phyloP scores from a whole-genome alignment of 2,888 invertebrate species.

The Leucophenga montana region DNA sequence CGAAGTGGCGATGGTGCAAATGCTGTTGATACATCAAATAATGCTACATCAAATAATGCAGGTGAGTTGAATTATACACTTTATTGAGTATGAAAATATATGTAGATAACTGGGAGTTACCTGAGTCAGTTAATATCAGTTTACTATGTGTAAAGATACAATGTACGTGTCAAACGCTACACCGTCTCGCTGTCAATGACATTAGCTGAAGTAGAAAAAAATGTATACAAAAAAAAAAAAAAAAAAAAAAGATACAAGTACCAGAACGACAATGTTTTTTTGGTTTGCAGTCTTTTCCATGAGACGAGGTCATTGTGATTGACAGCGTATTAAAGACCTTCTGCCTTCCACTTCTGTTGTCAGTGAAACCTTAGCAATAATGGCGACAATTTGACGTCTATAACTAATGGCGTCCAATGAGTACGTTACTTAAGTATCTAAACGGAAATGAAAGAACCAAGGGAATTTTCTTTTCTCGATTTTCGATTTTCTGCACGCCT shows the following conservation, averaged over 20 bases:
- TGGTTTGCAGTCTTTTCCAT: no score
- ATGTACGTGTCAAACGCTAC: no score
- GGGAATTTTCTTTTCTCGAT: background rate
- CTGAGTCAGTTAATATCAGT: no score
- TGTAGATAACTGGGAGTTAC: no score
- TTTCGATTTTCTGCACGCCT: background rate
- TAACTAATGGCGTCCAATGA: no score
- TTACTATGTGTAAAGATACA: no score
- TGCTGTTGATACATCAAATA: constrained; percentile 6
- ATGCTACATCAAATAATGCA: constrained; percentile 44
- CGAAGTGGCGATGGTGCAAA: constrained; percentile 38
- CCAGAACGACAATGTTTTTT: no score
- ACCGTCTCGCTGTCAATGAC: background rate
- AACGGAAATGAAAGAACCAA: background rate
- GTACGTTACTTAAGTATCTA: background rate
- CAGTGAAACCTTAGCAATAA: background rate
- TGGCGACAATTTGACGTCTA: background rate
- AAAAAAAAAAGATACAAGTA: background rate
- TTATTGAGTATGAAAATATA: no score
- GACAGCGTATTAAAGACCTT: background rate
- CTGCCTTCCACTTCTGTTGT: no score
- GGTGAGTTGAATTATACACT: constrained; percentile 50
- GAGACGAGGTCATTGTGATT: constrained; percentile 8
- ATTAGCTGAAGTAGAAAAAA: background rate
- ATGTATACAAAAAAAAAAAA: no score